These are phyloP conservation scores for Mus caroli DNA, from an alignment of 2,797 vertebrate genomes.

Conservation along the genomic window DNA sequence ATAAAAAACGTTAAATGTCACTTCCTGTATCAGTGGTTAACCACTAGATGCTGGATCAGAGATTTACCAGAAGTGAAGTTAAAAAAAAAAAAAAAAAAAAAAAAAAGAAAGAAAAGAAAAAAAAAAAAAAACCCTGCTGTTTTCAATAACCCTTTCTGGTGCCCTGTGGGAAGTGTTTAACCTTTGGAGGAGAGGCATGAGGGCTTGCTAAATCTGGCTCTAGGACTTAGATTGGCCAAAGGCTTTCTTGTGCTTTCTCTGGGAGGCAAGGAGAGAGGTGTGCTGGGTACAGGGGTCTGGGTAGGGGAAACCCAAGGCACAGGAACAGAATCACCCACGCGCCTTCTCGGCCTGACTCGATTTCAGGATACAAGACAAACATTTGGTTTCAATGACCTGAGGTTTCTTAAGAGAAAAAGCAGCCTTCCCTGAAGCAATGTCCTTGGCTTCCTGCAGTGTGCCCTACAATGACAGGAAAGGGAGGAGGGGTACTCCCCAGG, in stretches of 20 bases:
- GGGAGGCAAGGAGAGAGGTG: background rate
- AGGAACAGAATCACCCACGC: background rate
- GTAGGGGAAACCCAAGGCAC: background rate
- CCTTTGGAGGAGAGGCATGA: conserved; percentile 66
- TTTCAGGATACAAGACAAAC: background rate
- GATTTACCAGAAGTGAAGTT: conserved; percentile 90
- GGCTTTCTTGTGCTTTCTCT: background rate
- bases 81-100: conserved; percentile 84
- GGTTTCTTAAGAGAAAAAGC: background rate
- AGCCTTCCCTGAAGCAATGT: background rate
- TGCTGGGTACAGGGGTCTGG: background rate
- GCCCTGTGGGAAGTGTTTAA: conserved; percentile 86
- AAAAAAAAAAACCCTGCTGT: conserved; percentile 84
- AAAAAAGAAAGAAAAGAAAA: conserved; percentile 84
- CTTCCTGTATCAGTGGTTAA: conserved; percentile 91
- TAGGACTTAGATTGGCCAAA: background rate
- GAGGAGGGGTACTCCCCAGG: background rate
- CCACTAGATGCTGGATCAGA: conserved; percentile 89
- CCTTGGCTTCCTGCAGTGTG: conserved; percentile 15
- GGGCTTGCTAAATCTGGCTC: conserved; percentile 57
- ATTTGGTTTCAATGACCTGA: background rate
- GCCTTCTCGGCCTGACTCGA: background rate
- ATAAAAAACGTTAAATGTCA: conserved; percentile 90
- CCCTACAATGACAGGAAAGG: background rate
- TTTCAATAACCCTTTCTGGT: conserved; percentile 88